phyloP scores from a whole-genome alignment of 2,113 vertebrate species.

The Heptranchias perlo region DNA sequence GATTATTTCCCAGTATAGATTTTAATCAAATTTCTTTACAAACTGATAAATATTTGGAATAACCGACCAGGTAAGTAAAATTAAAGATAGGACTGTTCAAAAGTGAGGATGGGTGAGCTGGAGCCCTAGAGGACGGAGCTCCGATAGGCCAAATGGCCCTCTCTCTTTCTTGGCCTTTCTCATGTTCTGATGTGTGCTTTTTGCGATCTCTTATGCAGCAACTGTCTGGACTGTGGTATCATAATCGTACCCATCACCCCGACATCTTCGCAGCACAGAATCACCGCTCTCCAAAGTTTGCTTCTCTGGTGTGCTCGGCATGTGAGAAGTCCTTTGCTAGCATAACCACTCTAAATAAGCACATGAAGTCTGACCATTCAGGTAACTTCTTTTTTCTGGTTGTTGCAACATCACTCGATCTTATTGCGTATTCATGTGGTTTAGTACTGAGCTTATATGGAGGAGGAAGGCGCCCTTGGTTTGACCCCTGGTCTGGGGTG shows the following conservation, averaged over 20 bases:
- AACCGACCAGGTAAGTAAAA: background rate
- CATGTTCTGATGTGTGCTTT: background rate
- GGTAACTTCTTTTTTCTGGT: slow-evolving; percentile 51
- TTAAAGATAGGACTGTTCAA: background rate
- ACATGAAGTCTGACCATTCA: slow-evolving; percentile 65
- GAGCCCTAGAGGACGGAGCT: background rate
- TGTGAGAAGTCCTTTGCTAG: slow-evolving; percentile 75
- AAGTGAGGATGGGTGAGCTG: background rate
- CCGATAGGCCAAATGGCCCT: background rate
- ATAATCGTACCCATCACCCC: slow-evolving; percentile 78
- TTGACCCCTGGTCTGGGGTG: background rate
- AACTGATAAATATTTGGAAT: background rate
- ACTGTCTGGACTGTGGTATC: slow-evolving; percentile 87
- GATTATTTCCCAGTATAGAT: background rate
- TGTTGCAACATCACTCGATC: fast-evolving
- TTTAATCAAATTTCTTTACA: background rate
- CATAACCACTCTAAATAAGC: slow-evolving; percentile 61
- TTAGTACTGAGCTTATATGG: too few species aligned
- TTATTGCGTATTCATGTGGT: background rate
- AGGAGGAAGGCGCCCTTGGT: background rate
- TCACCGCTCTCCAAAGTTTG: slow-evolving; percentile 65
- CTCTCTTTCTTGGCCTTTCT: background rate
- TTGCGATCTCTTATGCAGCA: slow-evolving; percentile 61
- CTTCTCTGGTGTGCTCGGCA: slow-evolving; percentile 68
- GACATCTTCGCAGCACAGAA: slow-evolving; percentile 73